Base-by-base conservation (phyloP, 2,797 vertebrate genomes). In the Adrianichthys oophorus region DNA sequence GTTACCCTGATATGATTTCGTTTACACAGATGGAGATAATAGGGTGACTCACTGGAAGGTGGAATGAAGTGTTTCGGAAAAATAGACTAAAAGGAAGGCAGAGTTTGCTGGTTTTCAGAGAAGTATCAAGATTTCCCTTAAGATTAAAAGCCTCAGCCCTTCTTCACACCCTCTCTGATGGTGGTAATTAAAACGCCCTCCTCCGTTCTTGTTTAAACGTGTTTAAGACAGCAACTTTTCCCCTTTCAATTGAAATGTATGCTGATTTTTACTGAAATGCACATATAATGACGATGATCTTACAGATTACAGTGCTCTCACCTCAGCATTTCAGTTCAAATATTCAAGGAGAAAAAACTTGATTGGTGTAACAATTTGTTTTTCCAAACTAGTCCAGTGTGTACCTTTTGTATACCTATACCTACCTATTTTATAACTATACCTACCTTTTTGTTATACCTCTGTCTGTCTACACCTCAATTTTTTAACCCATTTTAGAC, bases 11-110 rank as follows among this genome's bases (percentile, higher is more conserved):
- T 53, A 45, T 43, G 14, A 49, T 77, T 65, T 46, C 23, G 47
- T 62, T 67, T 65, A 73, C 52, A 53, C 44, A 56, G 26, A 59
- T 40, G 23, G 41, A 65, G 42, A 62, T 74, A 60, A 68, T 52
- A 40, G 59, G 72, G 29, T 50, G 50, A 80, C 62, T 69, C 74
- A 50, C 26, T 5, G 41, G 32, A 53, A 62, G 48, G 62, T 46
- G 52, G 51, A 71, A 64, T 50, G 40, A 46, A 68, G 19, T 23
- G 32, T 41, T 40, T 62, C 15, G 1, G 48, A 32, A 63, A 48
- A 62, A n/a, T 17, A 58, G 45, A 59, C 10, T 7, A 13, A 59
- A 23, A 21, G 59, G 48, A 44, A 4, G 52, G 45, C 29, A 52
- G n/a, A 42, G 19, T 53, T 53, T 70, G 21, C 52, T 54, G 37